Evolutionary conservation across 2,113 vertebrate species (phyloP).

Genomic region (Progne subis): DNA sequence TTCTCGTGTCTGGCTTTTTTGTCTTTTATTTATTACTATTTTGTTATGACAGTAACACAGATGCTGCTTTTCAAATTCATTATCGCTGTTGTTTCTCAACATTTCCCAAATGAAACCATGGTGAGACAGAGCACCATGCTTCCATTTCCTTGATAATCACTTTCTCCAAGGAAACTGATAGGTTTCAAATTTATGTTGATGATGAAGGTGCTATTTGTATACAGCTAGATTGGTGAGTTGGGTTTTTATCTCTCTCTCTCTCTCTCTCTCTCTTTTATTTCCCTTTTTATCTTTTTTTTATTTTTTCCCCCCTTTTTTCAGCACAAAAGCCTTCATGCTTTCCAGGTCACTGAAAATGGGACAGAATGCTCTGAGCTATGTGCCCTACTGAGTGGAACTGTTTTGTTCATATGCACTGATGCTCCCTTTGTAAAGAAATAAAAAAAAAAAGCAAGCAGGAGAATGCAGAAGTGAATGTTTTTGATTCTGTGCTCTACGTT

Average conservation of each 20-base stretch:
- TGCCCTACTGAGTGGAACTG: slow-evolving; percentile 51
- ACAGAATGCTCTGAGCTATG: slow-evolving; percentile 63
- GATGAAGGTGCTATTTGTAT: slow-evolving; percentile 23
- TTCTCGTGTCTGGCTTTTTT: not conserved
- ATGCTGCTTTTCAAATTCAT: slow-evolving; percentile 46
- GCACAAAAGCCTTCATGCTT: slow-evolving; percentile 32
- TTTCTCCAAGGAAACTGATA: slow-evolving; percentile 53
- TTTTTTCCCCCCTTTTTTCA: not conserved
- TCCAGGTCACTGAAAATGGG: slow-evolving; percentile 71
- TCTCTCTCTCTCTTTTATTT: not conserved
- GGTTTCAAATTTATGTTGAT: slow-evolving; percentile 49
- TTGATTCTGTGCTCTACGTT: slow-evolving; percentile 11
- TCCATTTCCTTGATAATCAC: slow-evolving; percentile 16
- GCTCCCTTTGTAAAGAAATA: slow-evolving; percentile 19
- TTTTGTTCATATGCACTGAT: slow-evolving; percentile 54
- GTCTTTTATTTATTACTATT: slow-evolving; percentile 49
- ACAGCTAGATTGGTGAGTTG: not conserved
- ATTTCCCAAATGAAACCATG: slow-evolving; percentile 44
- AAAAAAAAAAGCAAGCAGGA: slow-evolving; percentile 23
- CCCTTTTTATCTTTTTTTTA: not conserved
- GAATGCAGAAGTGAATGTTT: not conserved
- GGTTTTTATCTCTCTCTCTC: rapidly evolving
- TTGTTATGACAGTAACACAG: slow-evolving; percentile 2
- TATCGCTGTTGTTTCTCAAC: slow-evolving; percentile 27
- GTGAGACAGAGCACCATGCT: not conserved